Conservation (phyloP, 1,140 invertebrate species). For the Camponotus pennsylvanicus region DNA sequence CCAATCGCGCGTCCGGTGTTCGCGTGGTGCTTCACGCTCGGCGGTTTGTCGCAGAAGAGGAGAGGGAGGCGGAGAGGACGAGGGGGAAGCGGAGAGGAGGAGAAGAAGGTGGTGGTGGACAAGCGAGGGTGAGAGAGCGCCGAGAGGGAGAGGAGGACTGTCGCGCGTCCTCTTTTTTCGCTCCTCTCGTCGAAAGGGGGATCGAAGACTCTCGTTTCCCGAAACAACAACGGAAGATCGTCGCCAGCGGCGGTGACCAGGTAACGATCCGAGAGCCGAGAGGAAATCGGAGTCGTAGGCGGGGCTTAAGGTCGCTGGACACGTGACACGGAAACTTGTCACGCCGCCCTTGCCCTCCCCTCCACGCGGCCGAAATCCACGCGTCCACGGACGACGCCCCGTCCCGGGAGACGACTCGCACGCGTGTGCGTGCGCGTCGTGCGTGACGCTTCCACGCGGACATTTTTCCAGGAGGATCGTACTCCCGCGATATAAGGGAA, state of each 20-base stretch:
- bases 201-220: background rate
- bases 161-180: conserved; percentile 43
- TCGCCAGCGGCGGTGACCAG: conserved; percentile 28
- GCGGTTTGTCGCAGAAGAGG: conserved; percentile 49
- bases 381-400: conserved; percentile 52
- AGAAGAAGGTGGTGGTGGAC: conserved; percentile 32
- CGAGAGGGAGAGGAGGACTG: background rate
- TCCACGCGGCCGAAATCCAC: conserved; percentile 74
- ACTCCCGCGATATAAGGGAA: conserved; percentile 1
- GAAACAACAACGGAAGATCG: conserved; percentile 54
- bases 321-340: conserved; percentile 86
- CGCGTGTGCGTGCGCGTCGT: background rate
- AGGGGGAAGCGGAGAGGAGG: conserved; percentile 19
- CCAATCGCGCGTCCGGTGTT: conserved; percentile 57
- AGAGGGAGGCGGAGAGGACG: conserved; percentile 45
- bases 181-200: background rate
- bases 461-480: background rate
- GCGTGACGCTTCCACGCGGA: background rate
- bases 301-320: conserved; percentile 84
- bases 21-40: conserved; percentile 69
- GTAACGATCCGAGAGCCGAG: conserved; percentile 71
- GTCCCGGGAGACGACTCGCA: background rate
- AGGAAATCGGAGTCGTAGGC: conserved; percentile 83
- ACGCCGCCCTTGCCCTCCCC: conserved; percentile 83
- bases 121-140: conserved; percentile 44